A percentile compares a stretch with the other conserved stretches of the same genome.
Evolutionary conservation across 2,797 vertebrate genomes (phyloP).

Genomic region (Denticeps clupeoides): DNA sequence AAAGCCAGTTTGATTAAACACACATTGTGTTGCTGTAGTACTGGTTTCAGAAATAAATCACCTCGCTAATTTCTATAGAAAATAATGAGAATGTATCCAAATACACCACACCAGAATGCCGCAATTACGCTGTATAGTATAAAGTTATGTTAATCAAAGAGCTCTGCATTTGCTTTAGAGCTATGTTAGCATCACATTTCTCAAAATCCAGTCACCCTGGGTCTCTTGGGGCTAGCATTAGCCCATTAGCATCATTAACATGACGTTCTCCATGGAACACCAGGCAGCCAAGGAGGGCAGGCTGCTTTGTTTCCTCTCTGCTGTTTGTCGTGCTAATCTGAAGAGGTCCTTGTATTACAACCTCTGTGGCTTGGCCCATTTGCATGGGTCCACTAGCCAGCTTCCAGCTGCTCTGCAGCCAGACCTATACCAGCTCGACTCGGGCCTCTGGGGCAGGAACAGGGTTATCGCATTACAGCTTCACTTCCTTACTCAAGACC

Average conservation of each 20-base stretch:
- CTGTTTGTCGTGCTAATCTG: slow-evolving; percentile 30
- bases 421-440: slow-evolving; percentile 15
- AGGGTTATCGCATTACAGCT: slow-evolving; percentile 30
- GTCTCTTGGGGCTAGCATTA: slow-evolving; percentile 17
- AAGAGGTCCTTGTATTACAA: slow-evolving; percentile 24
- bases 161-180: neutral
- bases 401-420: slow-evolving; percentile 18
- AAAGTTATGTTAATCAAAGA: neutral
- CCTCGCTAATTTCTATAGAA: too few relatives aligned
- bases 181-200: neutral
- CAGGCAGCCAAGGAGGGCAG: too few relatives aligned
- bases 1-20: too few relatives aligned
- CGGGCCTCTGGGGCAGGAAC: slow-evolving; percentile 21
- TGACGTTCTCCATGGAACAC: neutral
- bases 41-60: too few relatives aligned
- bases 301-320: slow-evolving; percentile 22
- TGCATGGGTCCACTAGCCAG: slow-evolving; percentile 18
- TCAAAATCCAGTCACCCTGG: neutral
- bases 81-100: too few relatives aligned
- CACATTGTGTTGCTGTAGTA: too few relatives aligned
- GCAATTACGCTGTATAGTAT: too few relatives aligned
- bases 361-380: slow-evolving; percentile 9
- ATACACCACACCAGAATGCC: too few relatives aligned
- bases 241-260: slow-evolving; percentile 16
- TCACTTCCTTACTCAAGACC: slow-evolving; percentile 20